Percentiles rank a stretch among this genome's conserved stretches.
Evolutionary conservation across 2,113 vertebrate genomes (phyloP).

Genomic region (Plestiodon gilberti): DNA sequence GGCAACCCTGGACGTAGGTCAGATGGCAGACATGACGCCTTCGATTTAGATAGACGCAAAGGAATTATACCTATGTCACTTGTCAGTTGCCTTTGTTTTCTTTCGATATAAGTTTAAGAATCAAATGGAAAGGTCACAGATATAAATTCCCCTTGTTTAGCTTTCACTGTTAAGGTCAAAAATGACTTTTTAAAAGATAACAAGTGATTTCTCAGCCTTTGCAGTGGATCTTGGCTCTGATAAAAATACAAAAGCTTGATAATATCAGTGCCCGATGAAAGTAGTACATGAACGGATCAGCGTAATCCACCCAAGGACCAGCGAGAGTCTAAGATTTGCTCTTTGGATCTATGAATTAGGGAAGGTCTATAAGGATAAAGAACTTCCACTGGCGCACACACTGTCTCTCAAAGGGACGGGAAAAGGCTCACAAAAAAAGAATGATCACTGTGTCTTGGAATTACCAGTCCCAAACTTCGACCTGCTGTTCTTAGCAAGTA

Average conservation of each 20-base stretch:
- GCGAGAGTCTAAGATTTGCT: neutral
- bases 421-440: neutral
- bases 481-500: neutral
- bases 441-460: neutral
- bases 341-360: neutral
- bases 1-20: no score
- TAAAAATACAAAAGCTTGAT: conserved; percentile 9
- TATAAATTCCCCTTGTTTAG: neutral
- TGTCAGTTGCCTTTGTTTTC: neutral
- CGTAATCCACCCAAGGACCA: neutral
- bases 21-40: neutral
- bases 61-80: neutral
- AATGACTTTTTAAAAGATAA: conserved; percentile 15
- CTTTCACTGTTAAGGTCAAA: conserved; percentile 2
- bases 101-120: neutral
- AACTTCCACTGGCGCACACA: neutral
- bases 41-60: neutral
- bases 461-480: neutral
- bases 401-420: neutral
- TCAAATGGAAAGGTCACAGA: conserved; percentile 3
- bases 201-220: neutral
- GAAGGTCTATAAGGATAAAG: neutral
- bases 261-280: conserved; percentile 6
- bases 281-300: neutral
- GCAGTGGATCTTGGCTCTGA: neutral